A percentile compares a stretch with the other conserved stretches of the same genome.
phyloP scores from a whole-genome alignment of 1,140 invertebrate species.

The Latrodectus geometricus region DNA sequence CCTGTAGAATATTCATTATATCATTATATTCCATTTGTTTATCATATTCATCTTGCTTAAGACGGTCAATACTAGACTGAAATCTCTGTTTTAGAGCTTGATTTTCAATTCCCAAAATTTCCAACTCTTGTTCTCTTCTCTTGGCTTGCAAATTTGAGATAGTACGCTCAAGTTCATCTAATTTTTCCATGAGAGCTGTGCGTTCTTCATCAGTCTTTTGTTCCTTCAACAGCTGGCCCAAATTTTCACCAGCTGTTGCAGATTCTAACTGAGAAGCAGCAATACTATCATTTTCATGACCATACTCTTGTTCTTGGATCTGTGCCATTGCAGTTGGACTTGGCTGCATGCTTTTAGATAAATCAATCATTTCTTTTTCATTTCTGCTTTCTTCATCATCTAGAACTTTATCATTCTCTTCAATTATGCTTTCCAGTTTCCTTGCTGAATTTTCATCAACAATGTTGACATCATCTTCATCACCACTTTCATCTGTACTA shows the following conservation, averaged over 20 bases:
- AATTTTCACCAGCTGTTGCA: slow-evolving; percentile 49
- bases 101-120: slow-evolving; percentile 89
- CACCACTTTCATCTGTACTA: slow-evolving; percentile 75
- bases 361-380: slow-evolving; percentile 47
- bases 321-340: slow-evolving; percentile 28
- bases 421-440: slow-evolving; percentile 41
- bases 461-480: slow-evolving; percentile 45
- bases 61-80: slow-evolving; percentile 81
- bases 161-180: slow-evolving; percentile 68
- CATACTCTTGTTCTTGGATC: slow-evolving; percentile 35
- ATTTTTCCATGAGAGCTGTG: slow-evolving; percentile 62
- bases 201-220: slow-evolving; percentile 59
- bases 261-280: slow-evolving; percentile 56
- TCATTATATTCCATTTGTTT: slow-evolving; percentile 78
- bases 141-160: slow-evolving; percentile 79
- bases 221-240: slow-evolving; percentile 51
- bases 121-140: slow-evolving; percentile 81
- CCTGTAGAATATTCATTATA: slow-evolving; percentile 40
- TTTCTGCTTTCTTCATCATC: slow-evolving; percentile 5
- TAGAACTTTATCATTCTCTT: slow-evolving; percentile 22
- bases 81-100: slow-evolving; percentile 83
- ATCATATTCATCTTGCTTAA: slow-evolving; percentile 81
- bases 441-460: slow-evolving; percentile 21
- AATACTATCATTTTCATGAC: slow-evolving; percentile 23
- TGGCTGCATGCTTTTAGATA: slow-evolving; percentile 58